Evolutionary conservation across 2,113 vertebrate genomes (phyloP).

Genomic region (Australoheros scitulus): DNA sequence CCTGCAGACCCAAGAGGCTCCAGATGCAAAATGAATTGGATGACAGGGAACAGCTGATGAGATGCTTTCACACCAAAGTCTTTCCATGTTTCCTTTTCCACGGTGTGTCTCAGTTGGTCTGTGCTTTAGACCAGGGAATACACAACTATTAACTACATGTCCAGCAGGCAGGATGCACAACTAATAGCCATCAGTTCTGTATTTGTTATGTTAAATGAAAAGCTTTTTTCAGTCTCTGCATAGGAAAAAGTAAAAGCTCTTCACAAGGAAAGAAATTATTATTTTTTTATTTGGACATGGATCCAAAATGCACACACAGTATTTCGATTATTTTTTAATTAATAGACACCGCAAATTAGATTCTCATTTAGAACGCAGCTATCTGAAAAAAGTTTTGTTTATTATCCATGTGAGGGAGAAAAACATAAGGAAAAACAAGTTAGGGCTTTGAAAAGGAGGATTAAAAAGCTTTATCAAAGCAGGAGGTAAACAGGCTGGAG

Average conservation of each 20-base stretch:
- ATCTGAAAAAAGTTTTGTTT: conserved; percentile 10
- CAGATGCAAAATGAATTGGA: conserved; percentile 70
- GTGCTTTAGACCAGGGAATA: conserved; percentile 12
- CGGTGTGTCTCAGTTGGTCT: conserved; percentile 23
- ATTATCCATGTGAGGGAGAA: conserved; percentile 52
- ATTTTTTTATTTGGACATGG: background rate
- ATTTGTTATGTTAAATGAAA: background rate
- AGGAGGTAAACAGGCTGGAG: conserved; percentile 56
- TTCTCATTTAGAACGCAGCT: conserved; percentile 3
- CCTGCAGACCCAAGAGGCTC: conserved; percentile 48
- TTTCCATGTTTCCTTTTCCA: conserved; percentile 68
- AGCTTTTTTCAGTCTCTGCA: background rate
- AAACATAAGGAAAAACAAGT: conserved; percentile 40
- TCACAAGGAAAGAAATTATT: background rate
- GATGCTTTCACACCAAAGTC: conserved; percentile 66
- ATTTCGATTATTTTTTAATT: conserved; percentile 18
- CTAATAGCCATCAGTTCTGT: background rate
- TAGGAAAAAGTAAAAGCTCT: background rate
- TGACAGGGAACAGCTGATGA: conserved; percentile 70
- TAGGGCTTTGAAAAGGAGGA: conserved; percentile 62
- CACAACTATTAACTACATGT: background rate
- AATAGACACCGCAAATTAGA: background rate
- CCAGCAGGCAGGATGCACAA: background rate
- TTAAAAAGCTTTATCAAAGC: conserved; percentile 63
- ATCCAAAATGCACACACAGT: background rate